Conservation (phyloP, 2,888 invertebrate species). For the Nymphalis polychloros region DNA sequence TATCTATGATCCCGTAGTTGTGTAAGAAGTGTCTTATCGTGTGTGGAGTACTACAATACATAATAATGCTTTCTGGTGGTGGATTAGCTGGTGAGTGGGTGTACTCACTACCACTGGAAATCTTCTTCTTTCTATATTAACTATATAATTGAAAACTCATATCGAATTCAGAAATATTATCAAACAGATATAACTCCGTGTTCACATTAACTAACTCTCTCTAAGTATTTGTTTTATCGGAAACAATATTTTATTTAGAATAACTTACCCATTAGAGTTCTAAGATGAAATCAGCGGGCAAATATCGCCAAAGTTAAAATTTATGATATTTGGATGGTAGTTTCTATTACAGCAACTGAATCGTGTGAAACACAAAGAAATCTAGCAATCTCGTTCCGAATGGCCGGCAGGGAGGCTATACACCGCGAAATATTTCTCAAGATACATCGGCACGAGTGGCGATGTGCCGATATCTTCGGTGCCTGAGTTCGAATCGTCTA, state of each 20-base stretch:
- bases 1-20: too few species aligned
- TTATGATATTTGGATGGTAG: conserved; percentile 45
- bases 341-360: conserved; percentile 45
- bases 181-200: neutral
- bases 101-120: too few species aligned
- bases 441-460: conserved; percentile 78
- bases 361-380: conserved; percentile 74
- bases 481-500: conserved; percentile 77
- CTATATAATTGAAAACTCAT: too few species aligned
- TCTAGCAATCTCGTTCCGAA: conserved; percentile 68
- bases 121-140: too few species aligned
- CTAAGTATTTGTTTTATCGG: conserved; percentile 4
- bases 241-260: conserved; percentile 12
- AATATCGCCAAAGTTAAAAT: conserved; percentile 39
- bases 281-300: conserved; percentile 29
- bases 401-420: conserved; percentile 53
- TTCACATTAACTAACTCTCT: neutral
- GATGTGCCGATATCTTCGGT: conserved; percentile 75
- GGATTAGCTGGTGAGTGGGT: too few species aligned
- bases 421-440: conserved; percentile 76
- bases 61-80: too few species aligned
- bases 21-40: too few species aligned
- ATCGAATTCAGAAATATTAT: neutral
- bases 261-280: conserved; percentile 23
- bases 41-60: too few species aligned